These are phyloP conservation scores for Mobula birostris DNA, from an alignment of 2,113 vertebrate species.

Conservation along the genomic window DNA sequence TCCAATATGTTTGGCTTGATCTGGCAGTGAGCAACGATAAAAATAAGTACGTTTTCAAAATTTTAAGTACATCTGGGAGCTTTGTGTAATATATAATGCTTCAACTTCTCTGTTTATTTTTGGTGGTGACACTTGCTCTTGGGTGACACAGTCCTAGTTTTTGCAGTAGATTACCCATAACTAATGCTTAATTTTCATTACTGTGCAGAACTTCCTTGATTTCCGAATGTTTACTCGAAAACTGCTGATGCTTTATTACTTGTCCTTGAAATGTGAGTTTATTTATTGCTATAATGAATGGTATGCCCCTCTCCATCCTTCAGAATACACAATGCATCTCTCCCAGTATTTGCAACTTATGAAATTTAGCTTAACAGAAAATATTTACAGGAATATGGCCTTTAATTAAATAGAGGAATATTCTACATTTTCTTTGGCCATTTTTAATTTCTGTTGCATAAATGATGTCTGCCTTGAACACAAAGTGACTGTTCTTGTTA, in stretches of 20 bases:
- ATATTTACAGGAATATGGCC: too few relatives aligned
- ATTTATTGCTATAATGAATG: too few relatives aligned
- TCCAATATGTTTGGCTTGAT: neutral
- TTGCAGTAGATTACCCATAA: neutral
- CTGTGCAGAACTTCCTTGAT: too few relatives aligned
- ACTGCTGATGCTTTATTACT: too few relatives aligned
- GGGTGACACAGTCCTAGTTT: neutral
- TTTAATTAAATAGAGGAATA: too few relatives aligned
- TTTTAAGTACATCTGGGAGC: neutral
- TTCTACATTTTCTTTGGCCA: neutral
- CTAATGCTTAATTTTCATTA: neutral
- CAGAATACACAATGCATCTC: too few relatives aligned
- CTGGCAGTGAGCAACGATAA: neutral
- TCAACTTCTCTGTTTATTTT: neutral
- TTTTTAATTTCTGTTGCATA: neutral
- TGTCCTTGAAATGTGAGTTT: too few relatives aligned
- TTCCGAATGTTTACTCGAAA: too few relatives aligned
- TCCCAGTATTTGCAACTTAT: too few relatives aligned
- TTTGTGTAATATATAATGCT: neutral
- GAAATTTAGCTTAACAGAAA: too few relatives aligned
- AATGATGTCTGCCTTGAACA: neutral
- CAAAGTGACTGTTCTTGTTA: too few relatives aligned
- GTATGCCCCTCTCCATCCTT: too few relatives aligned
- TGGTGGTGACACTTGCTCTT: neutral
- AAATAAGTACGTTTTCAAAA: neutral